Conservation (phyloP, 2,113 vertebrate genomes). For the Leucosticte australis region DNA sequence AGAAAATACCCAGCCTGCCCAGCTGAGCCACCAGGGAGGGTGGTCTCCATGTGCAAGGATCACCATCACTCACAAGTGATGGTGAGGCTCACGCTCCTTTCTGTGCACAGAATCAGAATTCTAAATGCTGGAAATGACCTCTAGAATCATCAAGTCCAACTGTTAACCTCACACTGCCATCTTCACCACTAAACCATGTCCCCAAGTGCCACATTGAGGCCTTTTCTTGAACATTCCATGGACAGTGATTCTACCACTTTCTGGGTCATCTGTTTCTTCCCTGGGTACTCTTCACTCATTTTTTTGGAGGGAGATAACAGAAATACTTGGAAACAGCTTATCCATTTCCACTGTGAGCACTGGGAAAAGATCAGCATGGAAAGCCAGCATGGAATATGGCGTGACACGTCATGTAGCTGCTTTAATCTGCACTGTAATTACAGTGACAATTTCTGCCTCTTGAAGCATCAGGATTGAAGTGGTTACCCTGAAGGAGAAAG, state of each 20-base stretch:
- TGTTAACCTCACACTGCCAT: background rate
- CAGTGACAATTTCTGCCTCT: conserved; percentile 35
- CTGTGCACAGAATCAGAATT: background rate
- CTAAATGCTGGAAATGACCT: background rate
- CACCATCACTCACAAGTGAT: background rate
- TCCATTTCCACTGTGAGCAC: background rate
- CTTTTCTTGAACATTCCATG: background rate
- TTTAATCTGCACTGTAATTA: background rate
- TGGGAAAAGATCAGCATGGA: background rate
- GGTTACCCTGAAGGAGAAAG: background rate
- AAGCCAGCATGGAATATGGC: background rate
- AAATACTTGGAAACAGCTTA: background rate
- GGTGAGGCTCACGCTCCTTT: background rate
- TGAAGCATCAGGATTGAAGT: conserved; percentile 3
- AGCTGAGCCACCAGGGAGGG: background rate
- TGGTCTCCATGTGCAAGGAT: background rate
- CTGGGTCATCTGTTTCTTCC: background rate
- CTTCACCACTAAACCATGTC: background rate
- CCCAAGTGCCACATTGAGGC: background rate
- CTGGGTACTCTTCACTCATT: background rate
- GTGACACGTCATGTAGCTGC: background rate
- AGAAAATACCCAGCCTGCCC: background rate
- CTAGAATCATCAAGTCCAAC: background rate
- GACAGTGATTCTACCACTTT: background rate
- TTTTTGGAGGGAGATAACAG: background rate